Evolutionary conservation across 2,888 invertebrate genomes (phyloP).

Genomic region (Anodontia alba): DNA sequence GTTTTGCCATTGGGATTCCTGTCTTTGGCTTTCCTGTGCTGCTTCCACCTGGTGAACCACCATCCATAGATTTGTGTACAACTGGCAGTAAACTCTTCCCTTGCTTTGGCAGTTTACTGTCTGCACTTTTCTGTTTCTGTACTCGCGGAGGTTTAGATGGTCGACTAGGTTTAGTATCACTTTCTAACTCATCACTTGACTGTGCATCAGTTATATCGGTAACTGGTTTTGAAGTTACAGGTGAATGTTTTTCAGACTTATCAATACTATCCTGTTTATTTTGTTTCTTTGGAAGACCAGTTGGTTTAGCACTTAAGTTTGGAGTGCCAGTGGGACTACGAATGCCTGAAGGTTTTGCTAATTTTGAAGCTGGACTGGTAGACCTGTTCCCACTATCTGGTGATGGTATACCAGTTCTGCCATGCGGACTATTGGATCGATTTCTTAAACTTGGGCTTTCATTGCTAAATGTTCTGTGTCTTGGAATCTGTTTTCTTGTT

Average conservation of each 20-base stretch:
- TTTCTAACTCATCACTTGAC: slow-evolving; percentile 23
- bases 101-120: slow-evolving; percentile 49
- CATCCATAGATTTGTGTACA: slow-evolving; percentile 56
- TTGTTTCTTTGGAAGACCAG: slow-evolving; percentile 49
- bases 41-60: slow-evolving; percentile 37
- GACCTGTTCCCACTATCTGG: slow-evolving; percentile 40
- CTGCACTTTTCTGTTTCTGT: slow-evolving; percentile 55
- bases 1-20: slow-evolving; percentile 59
- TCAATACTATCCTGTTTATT: slow-evolving; percentile 27
- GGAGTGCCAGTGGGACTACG: slow-evolving; percentile 38
- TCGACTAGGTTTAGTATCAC: slow-evolving; percentile 53
- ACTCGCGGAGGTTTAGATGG: slow-evolving; percentile 57
- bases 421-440: slow-evolving; percentile 57
- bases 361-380: slow-evolving; percentile 48
- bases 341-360: slow-evolving; percentile 22
- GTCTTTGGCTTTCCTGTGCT: slow-evolving; percentile 35
- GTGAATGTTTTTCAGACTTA: neutral
- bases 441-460: slow-evolving; percentile 43
- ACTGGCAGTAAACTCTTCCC: slow-evolving; percentile 58
- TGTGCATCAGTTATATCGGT: slow-evolving; percentile 30
- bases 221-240: slow-evolving; percentile 19
- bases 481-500: slow-evolving; percentile 34
- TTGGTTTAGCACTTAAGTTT: slow-evolving; percentile 32
- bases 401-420: slow-evolving; percentile 51
- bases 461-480: slow-evolving; percentile 30